Evolutionary conservation across 2,888 invertebrate genomes (phyloP).

Genomic region (Sminthurinus aureus): DNA sequence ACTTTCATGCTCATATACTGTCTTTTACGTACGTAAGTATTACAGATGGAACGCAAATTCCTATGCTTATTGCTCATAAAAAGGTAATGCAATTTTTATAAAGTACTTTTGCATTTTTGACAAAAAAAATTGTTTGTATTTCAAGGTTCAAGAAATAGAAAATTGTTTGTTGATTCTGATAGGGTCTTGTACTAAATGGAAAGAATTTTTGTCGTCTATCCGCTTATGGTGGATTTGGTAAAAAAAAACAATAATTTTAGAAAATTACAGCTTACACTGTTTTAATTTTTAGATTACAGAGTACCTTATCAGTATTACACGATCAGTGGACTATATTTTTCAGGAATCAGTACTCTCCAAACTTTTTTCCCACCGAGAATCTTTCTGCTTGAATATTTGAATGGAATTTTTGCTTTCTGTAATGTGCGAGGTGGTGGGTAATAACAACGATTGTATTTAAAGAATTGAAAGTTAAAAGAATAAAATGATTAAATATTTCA

Average conservation of each 20-base stretch:
- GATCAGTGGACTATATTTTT: neutral
- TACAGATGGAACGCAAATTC: constrained; percentile 91
- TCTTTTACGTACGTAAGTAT: neutral
- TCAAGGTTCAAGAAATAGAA: neutral
- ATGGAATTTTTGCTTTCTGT: constrained; percentile 88
- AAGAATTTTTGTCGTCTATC: constrained; percentile 68
- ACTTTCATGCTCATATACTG: too few species aligned
- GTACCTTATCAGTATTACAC: neutral
- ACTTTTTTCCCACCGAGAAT: constrained; percentile 88
- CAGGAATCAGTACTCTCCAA: constrained; percentile 80
- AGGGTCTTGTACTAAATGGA: constrained; percentile 12
- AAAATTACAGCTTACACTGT: too few species aligned
- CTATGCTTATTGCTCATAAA: constrained; percentile 91
- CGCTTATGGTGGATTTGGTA: constrained; percentile 96
- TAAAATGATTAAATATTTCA: too few species aligned
- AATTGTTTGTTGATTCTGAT: neutral
- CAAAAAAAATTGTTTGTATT: neutral
- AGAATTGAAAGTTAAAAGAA: too few species aligned
- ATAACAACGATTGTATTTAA: too few species aligned
- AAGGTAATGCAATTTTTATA: constrained; percentile 63
- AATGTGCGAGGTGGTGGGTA: constrained; percentile 97
- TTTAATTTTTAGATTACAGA: too few species aligned
- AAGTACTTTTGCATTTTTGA: neutral
- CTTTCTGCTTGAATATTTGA: constrained; percentile 87
- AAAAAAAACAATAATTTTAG: too few species aligned